Percentiles rank a stretch among this genome's conserved stretches.
phyloP scores from a whole-genome alignment of 2,888 invertebrate genomes.

The Lasioglossum malachurum region DNA sequence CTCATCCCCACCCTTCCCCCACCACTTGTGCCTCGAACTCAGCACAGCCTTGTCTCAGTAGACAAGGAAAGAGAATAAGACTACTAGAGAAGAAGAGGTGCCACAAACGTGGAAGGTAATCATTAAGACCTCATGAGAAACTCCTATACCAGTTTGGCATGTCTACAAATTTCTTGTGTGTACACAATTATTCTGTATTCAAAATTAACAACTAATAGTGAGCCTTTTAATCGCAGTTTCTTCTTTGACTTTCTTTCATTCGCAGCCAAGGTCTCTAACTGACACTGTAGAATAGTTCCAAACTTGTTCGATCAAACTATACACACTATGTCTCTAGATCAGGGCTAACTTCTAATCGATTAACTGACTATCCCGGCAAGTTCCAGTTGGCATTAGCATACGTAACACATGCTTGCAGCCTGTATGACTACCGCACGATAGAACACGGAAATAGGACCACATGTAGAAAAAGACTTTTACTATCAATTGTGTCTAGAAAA shows the following conservation, averaged over 20 bases:
- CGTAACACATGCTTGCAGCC: neutral
- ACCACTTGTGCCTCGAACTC: neutral
- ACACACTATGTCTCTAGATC: neutral
- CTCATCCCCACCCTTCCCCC: neutral
- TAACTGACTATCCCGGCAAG: neutral
- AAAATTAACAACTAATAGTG: neutral
- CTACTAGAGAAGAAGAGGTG: too few relatives aligned
- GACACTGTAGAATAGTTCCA: neutral
- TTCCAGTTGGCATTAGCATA: neutral
- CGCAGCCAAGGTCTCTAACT: neutral
- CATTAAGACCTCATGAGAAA: neutral
- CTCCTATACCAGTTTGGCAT: too few relatives aligned
- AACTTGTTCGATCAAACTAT: neutral
- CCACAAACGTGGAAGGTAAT: too few relatives aligned
- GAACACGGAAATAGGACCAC: neutral
- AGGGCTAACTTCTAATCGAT: slow-evolving; percentile 2
- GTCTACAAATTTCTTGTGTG: neutral
- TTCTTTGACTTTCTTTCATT: neutral
- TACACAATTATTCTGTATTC: neutral
- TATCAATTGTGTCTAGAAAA: neutral
- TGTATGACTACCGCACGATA: neutral
- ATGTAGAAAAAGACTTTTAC: neutral
- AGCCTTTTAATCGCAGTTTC: neutral
- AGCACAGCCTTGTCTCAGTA: neutral
- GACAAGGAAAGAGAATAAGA: neutral